Conservation (phyloP, 2,888 invertebrate species). For the Calameuta pallipes region DNA sequence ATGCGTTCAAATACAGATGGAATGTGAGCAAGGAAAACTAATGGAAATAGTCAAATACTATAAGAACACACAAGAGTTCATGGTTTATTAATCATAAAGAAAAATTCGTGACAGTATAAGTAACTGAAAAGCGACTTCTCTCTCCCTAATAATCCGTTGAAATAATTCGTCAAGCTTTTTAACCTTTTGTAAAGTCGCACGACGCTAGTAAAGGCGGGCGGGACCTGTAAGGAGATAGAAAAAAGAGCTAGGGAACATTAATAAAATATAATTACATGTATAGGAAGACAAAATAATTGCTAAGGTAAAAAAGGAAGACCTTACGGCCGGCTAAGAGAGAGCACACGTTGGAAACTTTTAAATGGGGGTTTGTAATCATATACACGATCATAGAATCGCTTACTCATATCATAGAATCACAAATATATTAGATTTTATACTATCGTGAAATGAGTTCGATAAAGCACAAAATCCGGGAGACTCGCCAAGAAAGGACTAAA, state of each 20-base stretch:
- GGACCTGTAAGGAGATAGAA: not conserved
- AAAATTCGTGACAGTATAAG: not conserved
- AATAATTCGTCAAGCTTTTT: not conserved
- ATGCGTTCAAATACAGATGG: not conserved
- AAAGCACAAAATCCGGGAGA: not conserved
- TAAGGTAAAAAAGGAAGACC: slow-evolving; percentile 42
- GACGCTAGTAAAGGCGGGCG: not conserved
- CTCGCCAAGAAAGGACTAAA: not conserved
- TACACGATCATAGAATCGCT: not conserved
- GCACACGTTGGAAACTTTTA: not conserved
- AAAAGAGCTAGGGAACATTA: not conserved
- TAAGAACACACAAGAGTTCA: not conserved
- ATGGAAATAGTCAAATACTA: not conserved
- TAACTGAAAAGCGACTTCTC: not conserved
- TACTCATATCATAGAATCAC: not conserved
- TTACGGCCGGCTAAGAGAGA: not conserved
- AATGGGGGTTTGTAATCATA: not conserved
- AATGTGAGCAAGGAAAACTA: not conserved
- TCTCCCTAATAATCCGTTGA: not conserved
- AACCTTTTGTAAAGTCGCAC: not conserved
- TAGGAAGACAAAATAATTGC: slow-evolving; percentile 58
- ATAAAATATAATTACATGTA: not conserved
- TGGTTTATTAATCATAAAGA: too few relatives aligned
- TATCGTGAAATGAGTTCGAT: not conserved
- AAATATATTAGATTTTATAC: not conserved